Evolutionary conservation across 2,113 vertebrate genomes (phyloP), one percentile per base, ranked within the genome.

Genomic region (Pungitius pungitius): DNA sequence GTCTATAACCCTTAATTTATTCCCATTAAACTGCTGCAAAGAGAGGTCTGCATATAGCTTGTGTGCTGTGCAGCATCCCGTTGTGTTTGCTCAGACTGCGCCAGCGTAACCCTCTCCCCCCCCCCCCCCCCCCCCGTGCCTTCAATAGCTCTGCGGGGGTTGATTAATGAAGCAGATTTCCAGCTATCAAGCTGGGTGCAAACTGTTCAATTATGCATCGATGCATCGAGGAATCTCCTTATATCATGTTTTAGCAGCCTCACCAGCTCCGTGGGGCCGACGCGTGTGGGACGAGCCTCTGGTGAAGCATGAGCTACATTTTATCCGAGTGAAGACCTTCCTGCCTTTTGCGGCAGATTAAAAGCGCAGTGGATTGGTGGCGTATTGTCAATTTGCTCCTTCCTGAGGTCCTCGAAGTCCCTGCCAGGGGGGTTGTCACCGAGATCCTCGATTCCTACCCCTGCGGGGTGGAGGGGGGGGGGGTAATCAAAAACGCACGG

Each of bases 161-260:
- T 91, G 90, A 93, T 93, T 89, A 92, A 92, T 92, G 85, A 88
- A 86, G 69, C 73, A 71, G 76, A 88, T 92, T 89, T 83, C 68
- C 74, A 84, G 84, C 86, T 73, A 88, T 91, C 88, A 89, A 89
- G 90, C 91, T 86, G 87, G 81, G 88, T 78, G 85, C 87, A 91
- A 92, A 92, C 87, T 92, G 90, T 89, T 91, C 89, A 91, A 90
- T 92, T 92, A 91, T 92, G 85, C 84, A 92, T 89, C 85, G 90
- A 91, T 92, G 85, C 84, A 92, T 89, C 85, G 90, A 82, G 81
- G 85, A 91, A 87, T 88, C 79, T 89, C 82, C 85, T 88, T 86
- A 85, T 87, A 90, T 89, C 85, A 84, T 82, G 87, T 91, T 91
- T 90, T 84, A 90, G 87, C 81, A 68, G 87, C 84, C 77, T 65